Percentiles rank a stretch among this genome's conserved stretches.
These are phyloP conservation scores for Elaphurus davidianus DNA, from an alignment of 2,113 vertebrate genomes.

Conservation along the genomic window DNA sequence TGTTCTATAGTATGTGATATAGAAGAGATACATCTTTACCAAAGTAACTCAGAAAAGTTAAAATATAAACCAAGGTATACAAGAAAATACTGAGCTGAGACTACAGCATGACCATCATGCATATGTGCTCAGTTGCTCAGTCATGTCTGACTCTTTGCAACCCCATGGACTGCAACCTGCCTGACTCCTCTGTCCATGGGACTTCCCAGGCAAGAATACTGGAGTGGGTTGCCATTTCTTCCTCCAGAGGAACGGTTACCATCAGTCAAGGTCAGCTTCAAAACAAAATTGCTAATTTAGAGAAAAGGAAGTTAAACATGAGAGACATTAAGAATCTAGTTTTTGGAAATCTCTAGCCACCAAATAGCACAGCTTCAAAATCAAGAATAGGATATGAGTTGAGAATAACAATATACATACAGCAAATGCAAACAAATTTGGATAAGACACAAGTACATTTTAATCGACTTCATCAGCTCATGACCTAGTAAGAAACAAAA, in stretches of 20 bases:
- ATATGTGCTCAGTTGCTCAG: not conserved
- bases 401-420: not conserved
- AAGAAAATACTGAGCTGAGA: not conserved
- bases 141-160: not conserved
- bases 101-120: not conserved
- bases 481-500: not conserved
- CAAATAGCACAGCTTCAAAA: not conserved
- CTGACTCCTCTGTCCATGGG: not conserved
- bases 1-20: not conserved
- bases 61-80: not conserved
- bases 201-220: not conserved
- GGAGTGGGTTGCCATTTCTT: not conserved
- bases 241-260: not conserved
- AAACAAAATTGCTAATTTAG: not conserved
- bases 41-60: not conserved
- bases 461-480: not conserved
- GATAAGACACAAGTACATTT: not conserved
- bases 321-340: not conserved
- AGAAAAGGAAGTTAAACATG: not conserved
- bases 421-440: not conserved
- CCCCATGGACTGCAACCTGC: not conserved
- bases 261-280: not conserved
- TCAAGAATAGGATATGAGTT: not conserved
- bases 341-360: not conserved
- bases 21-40: not conserved